Evolutionary conservation across 2,797 vertebrate species (phyloP), one percentile per base, ranked within the genome.

Genomic region (Amazona finschi): DNA sequence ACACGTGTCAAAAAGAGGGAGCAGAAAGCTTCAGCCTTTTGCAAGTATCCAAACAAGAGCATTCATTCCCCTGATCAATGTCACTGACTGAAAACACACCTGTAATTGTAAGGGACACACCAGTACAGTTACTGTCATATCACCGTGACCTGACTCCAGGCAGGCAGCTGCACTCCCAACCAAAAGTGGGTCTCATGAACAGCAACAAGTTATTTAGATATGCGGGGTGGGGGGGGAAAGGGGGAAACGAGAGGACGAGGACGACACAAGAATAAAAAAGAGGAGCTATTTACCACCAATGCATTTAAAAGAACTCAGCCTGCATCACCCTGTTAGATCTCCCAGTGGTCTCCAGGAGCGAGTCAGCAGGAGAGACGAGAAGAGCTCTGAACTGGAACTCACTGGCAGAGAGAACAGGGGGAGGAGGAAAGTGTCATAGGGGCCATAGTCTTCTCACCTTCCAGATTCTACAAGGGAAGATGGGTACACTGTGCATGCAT

Each of bases 1-100:
- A 36, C 33, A 58, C 22, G 55, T 67, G 75, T 81, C 62, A 95
- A 28, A 57, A 84, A 81, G 53, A 73, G 53, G 38, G 89, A 69
- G 43, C 53, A 75, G 72, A 82, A 80, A 75, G 53, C 58, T 85
- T 55, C 53, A 66, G 70, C 67, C 75, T 58, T 58, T 58, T 84
- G 46, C 46, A 49, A 38, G 30, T 53, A 74, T 18, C 64, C 58
- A 93, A 93, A 89, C 2, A 5, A 52, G 17, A 87, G 41, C 8
- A 8, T 76, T 90, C 66, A 9, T 76, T 92, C 53, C 53, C 74
- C 36, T 0, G 0, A 50, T 64, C 78, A 28, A 43, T 9, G 24
- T 38, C 90, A 70, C 82, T 85, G 73, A 55, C 62, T 7, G 12
- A 78, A 94, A 92, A 61, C 0, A 0, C 27, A 2, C 27, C 52